phyloP scores from a whole-genome alignment of 1,140 invertebrate genomes.

The Brevipalpus yothersi region DNA sequence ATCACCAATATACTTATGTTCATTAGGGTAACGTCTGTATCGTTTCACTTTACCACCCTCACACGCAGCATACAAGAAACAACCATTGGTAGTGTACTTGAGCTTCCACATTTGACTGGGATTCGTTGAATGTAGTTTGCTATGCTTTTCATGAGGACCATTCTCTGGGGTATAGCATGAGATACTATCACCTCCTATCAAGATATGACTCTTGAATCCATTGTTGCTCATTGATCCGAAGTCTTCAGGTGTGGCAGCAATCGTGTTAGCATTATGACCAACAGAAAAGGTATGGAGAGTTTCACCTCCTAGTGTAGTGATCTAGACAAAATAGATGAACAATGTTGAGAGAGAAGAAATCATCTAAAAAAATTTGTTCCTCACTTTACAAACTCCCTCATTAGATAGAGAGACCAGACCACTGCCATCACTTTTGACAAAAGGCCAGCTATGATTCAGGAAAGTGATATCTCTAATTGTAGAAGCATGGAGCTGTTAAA shows the following conservation, averaged over 20 bases:
- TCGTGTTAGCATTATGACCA: slow-evolving; percentile 23
- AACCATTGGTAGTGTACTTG: slow-evolving; percentile 26
- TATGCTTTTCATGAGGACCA: slow-evolving; percentile 20
- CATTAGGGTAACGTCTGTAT: slow-evolving; percentile 24
- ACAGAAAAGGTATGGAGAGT: slow-evolving; percentile 23
- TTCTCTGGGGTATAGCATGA: slow-evolving; percentile 25
- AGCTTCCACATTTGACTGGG: slow-evolving; percentile 22
- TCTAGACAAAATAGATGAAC: slow-evolving; percentile 5
- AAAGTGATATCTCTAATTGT: slow-evolving; percentile 25
- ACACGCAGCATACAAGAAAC: slow-evolving; percentile 25
- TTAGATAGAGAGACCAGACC: slow-evolving; percentile 20
- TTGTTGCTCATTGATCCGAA: slow-evolving; percentile 21
- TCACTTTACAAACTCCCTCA: slow-evolving; percentile 24
- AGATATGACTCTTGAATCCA: slow-evolving; percentile 24
- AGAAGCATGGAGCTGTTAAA: slow-evolving; percentile 21
- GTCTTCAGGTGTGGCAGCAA: slow-evolving; percentile 25
- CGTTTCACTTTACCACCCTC: slow-evolving; percentile 23
- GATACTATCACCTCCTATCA: slow-evolving; percentile 25
- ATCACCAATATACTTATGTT: slow-evolving; percentile 25
- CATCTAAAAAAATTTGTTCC: not conserved
- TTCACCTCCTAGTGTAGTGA: slow-evolving; percentile 23
- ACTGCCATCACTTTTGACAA: slow-evolving; percentile 20
- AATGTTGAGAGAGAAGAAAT: not conserved
- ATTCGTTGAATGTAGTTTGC: slow-evolving; percentile 19
- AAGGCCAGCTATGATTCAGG: slow-evolving; percentile 25